These are phyloP conservation scores for Imbricaverruca yamaguchii DNA, from an alignment of 2,888 invertebrate genomes.

Conservation along the genomic window DNA sequence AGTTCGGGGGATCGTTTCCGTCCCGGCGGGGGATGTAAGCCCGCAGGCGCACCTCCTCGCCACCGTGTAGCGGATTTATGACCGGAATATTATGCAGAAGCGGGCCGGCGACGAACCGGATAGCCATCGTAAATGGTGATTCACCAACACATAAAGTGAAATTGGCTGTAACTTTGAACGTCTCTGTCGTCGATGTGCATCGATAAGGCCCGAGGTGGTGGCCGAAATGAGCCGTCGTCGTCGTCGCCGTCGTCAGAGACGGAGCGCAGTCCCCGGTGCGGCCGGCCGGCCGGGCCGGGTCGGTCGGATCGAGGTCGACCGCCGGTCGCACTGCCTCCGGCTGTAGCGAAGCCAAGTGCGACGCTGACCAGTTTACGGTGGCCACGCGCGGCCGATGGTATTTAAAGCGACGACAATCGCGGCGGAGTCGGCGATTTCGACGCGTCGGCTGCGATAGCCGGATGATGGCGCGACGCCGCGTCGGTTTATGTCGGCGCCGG, in stretches of 20 bases:
- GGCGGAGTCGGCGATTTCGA: neutral
- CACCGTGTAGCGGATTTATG: neutral
- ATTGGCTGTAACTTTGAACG: constrained; percentile 18
- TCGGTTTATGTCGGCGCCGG: neutral
- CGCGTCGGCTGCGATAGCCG: no score
- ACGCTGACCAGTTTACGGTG: neutral
- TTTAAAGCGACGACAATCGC: constrained; percentile 11
- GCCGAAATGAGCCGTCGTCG: neutral
- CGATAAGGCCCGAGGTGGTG: neutral
- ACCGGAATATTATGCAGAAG: constrained; percentile 11
- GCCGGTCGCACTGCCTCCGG: no score
- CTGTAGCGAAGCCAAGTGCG: no score
- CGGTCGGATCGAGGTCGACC: neutral
- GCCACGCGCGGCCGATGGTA: neutral
- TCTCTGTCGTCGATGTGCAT: neutral
- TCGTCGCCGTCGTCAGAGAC: neutral
- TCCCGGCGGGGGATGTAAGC: neutral
- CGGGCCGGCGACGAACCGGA: neutral
- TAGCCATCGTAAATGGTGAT: constrained; percentile 6
- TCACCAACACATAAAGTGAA: constrained; percentile 17
- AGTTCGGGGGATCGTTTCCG: neutral
- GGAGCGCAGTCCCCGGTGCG: neutral
- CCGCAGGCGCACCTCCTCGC: neutral
- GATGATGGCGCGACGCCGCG: no score
- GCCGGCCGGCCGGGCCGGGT: neutral